Base-by-base conservation (phyloP, 2,797 vertebrate species). In the Oreochromis mossambicus region DNA sequence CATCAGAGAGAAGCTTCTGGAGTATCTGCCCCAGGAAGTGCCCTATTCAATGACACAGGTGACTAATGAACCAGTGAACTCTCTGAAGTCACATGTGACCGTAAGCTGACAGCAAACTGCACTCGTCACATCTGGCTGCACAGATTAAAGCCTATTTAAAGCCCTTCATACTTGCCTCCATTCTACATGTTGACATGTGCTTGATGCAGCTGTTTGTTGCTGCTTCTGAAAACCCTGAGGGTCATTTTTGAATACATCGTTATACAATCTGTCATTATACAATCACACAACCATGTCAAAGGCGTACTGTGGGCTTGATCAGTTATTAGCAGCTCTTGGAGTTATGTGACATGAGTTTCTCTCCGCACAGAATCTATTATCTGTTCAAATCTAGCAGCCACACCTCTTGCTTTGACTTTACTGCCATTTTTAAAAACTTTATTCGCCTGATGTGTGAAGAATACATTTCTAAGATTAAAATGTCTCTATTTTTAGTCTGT, bases 1-100 rank as follows among this genome's bases (percentile, higher is more conserved):
- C 52, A 94, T 99, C 92, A 95, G 98, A 91, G 98, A 97, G 94
- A 99, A 98, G 90, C 93, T 99, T 1, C 93, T 99, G 81, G 97
- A 99, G 86, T 91, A 97, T 86, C 94, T 99, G 84, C 98, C 97
- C 0, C 93, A 97, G 92, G 98, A 99, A 79, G 97, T 99, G 87
- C 98, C 98, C 29, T 99, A 99, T 13, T 91, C 84, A 0, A 81
- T 99, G 79, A 94, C 93, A 32, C 98, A 98, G 98, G 98, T 99
- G 86, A 92, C 17, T 9, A 34, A 41, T 9, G 66, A 61, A 38
- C 4, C 56, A 2, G 1, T 41, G 56, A 58, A 58, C 80, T 12
- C 79, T 41, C 46, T 24, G 2, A 21, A 51, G 15, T 73, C 82
- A 38, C 7, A 5, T 2, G 8, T 79, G 84, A 82, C 9, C 26